Base-by-base conservation (phyloP, 2,797 vertebrate genomes). In the Rhadinocentrus ornatus region DNA sequence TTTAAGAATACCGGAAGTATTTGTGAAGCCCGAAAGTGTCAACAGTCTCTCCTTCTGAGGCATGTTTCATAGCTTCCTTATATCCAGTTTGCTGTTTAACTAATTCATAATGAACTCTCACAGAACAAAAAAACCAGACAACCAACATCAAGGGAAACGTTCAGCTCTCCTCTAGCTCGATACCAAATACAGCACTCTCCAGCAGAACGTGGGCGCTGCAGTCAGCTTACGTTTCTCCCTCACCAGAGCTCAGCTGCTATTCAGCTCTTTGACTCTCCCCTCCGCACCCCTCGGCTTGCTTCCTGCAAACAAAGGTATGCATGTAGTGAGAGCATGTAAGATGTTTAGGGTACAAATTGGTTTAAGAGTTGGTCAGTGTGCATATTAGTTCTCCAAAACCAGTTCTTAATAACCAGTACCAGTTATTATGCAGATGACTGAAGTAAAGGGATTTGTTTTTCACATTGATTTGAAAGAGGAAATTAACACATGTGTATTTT, bases 121-220 rank as follows among this genome's bases (percentile, higher is more conserved):
- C 85, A 84, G 88, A 92, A 91, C 92, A 91, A 91, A 91, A n/a
- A 91, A 91, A 92, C 83, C 88, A 91, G 87, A 89, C 85, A 71
- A 82, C 87, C 88, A 76, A 91, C 92, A 93, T 93, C 90, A 92
- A 93, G 89, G 92, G 87, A 86, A 82, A 79, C 78, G 67, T 84
- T 90, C 86, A 88, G 78, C 86, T 81, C 86, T 91, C 90, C 85
- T 91, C 84, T 84, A 90, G 89, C 87, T 79, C 88, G 85, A 84
- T 86, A 82, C 80, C 89, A 87, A 91, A 88, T 84, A 79, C 78
- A 77, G 86, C 73, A 1, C 72, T 88, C 86, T 85, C 80, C 71
- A 62, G 89, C 84, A 85, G 69, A 86, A 90, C 77, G 86, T 90
- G 80, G 90, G 89, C 86, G 74, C 85, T 67, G 77, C 82, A 83